Evolutionary conservation across 2,113 vertebrate genomes (phyloP).

Genomic region (human): DNA sequence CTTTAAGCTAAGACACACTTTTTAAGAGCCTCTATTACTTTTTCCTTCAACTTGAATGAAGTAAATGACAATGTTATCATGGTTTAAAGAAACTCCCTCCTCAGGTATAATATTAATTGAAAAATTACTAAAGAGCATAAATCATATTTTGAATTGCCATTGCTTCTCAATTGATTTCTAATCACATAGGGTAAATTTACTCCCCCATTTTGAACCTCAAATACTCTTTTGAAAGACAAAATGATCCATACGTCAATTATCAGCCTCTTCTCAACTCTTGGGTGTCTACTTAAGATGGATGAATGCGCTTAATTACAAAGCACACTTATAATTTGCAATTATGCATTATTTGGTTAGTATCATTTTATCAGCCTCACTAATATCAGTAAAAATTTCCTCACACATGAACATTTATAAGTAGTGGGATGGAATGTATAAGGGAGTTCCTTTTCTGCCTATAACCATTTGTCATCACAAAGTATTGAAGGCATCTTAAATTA

Average conservation of each 20-base stretch:
- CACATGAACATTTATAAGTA: background rate
- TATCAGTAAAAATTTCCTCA: background rate
- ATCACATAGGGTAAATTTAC: background rate
- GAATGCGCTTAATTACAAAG: background rate
- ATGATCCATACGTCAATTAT: background rate
- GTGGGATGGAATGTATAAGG: background rate
- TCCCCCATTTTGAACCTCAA: background rate
- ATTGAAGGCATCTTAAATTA: constrained; percentile 35
- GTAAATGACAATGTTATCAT: background rate
- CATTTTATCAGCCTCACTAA: background rate
- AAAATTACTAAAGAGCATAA: constrained; percentile 30
- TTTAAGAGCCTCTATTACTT: background rate
- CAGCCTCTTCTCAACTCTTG: background rate
- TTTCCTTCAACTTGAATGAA: background rate
- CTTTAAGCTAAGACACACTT: background rate
- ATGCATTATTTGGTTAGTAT: background rate
- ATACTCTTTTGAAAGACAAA: background rate
- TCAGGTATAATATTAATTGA: background rate
- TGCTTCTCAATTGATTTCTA: constrained; percentile 18
- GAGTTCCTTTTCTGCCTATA: background rate
- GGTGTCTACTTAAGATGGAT: background rate
- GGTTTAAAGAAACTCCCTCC: background rate
- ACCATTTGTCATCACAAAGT: constrained; percentile 16
- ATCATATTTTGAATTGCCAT: background rate
- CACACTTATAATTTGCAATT: background rate